Conservation (phyloP, 2,888 invertebrate genomes). For the Uropetala carovei region DNA sequence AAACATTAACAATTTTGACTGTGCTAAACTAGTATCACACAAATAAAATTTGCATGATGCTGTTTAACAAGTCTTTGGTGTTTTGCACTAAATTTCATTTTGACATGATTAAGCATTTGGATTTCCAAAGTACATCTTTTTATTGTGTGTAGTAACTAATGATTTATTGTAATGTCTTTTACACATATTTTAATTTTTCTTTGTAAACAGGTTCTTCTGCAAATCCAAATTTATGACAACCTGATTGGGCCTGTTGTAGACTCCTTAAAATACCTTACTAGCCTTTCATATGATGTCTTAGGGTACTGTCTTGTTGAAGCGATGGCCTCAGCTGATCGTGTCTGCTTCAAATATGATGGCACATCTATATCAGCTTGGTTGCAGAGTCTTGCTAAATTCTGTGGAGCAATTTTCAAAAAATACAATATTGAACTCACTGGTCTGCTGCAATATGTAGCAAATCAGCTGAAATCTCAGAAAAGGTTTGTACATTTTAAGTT, state of each 20-base stretch:
- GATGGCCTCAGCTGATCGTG: slow-evolving; percentile 84
- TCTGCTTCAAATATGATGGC: slow-evolving; percentile 90
- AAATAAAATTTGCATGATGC: too few relatives aligned
- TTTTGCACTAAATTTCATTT: too few relatives aligned
- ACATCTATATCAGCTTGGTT: slow-evolving; percentile 96
- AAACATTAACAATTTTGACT: too few relatives aligned
- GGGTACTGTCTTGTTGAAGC: slow-evolving; percentile 97
- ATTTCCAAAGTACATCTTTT: not conserved
- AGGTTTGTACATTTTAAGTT: slow-evolving; percentile 79
- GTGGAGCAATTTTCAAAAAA: slow-evolving; percentile 97
- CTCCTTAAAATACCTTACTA: slow-evolving; percentile 96
- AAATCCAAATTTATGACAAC: slow-evolving; percentile 96
- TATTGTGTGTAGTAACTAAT: slow-evolving; percentile 4
- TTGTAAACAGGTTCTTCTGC: slow-evolving; percentile 79
- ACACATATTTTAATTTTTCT: slow-evolving; percentile 32
- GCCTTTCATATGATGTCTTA: slow-evolving; percentile 95
- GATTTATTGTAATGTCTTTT: not conserved
- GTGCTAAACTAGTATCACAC: too few relatives aligned
- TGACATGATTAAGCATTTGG: too few relatives aligned
- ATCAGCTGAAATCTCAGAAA: slow-evolving; percentile 96
- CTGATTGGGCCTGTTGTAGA: slow-evolving; percentile 97
- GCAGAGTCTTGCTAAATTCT: slow-evolving; percentile 95
- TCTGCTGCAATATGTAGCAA: slow-evolving; percentile 96
- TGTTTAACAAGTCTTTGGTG: too few relatives aligned
- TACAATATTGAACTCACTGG: slow-evolving; percentile 97